Evolutionary conservation across 1,140 invertebrate genomes (phyloP).

Genomic region (Octopus sinensis): DNA sequence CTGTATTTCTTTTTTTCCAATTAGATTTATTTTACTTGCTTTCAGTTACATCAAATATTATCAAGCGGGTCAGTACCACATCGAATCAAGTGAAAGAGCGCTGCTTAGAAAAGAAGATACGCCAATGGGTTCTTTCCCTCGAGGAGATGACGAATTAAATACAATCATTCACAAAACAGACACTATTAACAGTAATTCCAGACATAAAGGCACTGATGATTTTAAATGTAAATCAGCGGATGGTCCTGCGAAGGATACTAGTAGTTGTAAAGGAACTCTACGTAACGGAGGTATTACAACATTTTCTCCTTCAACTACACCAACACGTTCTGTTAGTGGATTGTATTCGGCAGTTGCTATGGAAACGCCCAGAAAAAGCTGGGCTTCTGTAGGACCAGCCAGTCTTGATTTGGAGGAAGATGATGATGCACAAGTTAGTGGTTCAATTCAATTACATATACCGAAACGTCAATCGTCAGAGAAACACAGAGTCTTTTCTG

Average conservation of each 20-base stretch:
- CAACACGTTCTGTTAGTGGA: neutral
- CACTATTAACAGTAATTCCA: neutral
- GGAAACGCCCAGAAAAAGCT: conserved; percentile 10
- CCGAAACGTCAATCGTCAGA: neutral
- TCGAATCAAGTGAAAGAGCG: conserved; percentile 7
- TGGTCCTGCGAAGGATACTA: neutral
- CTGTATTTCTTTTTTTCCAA: neutral
- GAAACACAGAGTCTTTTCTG: neutral
- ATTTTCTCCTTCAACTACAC: neutral
- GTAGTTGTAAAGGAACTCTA: neutral
- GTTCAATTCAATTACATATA: neutral
- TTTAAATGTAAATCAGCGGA: neutral
- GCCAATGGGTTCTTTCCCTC: conserved; percentile 1
- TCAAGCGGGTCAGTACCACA: conserved; percentile 10
- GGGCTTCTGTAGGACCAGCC: conserved; percentile 9
- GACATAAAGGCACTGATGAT: neutral
- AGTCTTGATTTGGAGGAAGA: neutral
- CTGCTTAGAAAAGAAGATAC: conserved; percentile 11
- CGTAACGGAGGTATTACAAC: conserved; percentile 4
- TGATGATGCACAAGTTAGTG: neutral
- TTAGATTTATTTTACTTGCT: neutral
- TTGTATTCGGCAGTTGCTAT: neutral
- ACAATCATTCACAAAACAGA: neutral
- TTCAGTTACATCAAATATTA: conserved; percentile 14
- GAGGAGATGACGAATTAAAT: neutral